Percentiles rank a stretch among this genome's conserved stretches.
Conservation (phyloP, 2,888 invertebrate species). For the Sceliomorpha sp. region DNA sequence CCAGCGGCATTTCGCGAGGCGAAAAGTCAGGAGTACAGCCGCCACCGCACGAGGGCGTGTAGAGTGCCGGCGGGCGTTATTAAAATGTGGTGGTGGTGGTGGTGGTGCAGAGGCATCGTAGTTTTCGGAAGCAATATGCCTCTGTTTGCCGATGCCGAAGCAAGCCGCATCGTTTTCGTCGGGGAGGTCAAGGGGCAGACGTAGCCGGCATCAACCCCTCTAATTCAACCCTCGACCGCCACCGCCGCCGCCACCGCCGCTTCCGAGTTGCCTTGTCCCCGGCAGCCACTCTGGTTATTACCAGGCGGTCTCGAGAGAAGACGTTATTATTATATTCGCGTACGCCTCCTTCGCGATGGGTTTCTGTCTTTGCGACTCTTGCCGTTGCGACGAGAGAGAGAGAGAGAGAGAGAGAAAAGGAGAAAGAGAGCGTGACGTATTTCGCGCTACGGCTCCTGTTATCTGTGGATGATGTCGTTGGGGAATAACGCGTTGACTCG, state of each 20-base stretch:
- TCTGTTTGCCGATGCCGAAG: constrained; percentile 60
- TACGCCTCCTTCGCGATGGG: constrained; percentile 65
- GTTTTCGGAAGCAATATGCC: constrained; percentile 66
- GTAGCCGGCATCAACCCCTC: constrained; percentile 43
- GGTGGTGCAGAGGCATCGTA: constrained; percentile 14
- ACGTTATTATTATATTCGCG: constrained; percentile 71
- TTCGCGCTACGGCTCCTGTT: constrained; percentile 15
- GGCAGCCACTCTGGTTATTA: constrained; percentile 69
- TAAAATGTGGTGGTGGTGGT: constrained; percentile 65
- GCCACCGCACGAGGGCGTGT: no score
- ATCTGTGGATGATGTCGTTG: constrained; percentile 12
- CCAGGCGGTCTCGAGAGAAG: constrained; percentile 67
- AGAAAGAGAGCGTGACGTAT: constrained; percentile 16
- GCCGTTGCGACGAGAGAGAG: constrained; percentile 4
- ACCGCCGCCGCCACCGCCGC: no score
- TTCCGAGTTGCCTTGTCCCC: constrained; percentile 39
- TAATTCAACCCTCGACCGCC: constrained; percentile 58
- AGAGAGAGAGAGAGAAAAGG: no score
- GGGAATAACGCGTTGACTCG: constrained; percentile 12
- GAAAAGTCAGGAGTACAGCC: no score
- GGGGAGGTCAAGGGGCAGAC: constrained; percentile 11
- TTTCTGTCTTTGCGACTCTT: constrained; percentile 46
- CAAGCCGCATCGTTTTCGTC: constrained; percentile 24
- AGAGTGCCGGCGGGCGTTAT: constrained; percentile 68
- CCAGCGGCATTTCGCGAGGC: no score